Conservation (phyloP, 2,113 vertebrate genomes). For the Raja brachyura region DNA sequence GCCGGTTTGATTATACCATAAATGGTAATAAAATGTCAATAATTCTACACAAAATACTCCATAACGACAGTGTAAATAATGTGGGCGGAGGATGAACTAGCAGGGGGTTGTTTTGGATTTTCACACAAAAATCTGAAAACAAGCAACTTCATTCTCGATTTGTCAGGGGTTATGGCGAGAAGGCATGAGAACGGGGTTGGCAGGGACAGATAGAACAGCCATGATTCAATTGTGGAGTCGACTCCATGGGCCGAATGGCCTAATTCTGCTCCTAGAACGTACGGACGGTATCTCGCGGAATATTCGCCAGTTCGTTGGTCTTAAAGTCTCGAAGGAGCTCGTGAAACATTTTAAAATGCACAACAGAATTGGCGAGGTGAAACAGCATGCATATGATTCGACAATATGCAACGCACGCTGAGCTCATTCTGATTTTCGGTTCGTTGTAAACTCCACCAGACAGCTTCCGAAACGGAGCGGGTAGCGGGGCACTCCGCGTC, state of each 20-base stretch:
- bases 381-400: not conserved
- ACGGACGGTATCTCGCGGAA: not conserved
- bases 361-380: not conserved
- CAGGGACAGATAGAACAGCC: too few relatives aligned
- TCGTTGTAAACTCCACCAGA: not conserved
- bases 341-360: conserved; percentile 4
- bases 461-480: not conserved
- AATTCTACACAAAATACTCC: not conserved
- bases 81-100: not conserved
- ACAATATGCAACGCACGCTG: not conserved
- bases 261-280: too few relatives aligned
- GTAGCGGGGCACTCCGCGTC: not conserved
- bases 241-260: too few relatives aligned
- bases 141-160: not conserved
- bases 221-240: too few relatives aligned
- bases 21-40: not conserved
- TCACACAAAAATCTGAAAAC: not conserved
- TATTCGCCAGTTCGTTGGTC: too few relatives aligned
- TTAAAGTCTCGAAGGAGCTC: not conserved
- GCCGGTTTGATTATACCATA: not conserved
- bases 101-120: not conserved
- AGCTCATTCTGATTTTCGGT: not conserved
- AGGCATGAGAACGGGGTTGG: too few relatives aligned
- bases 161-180: too few relatives aligned
- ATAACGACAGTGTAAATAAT: not conserved